phyloP scores from a whole-genome alignment of 2,113 vertebrate species.

The Drymodes brunneopygia region DNA sequence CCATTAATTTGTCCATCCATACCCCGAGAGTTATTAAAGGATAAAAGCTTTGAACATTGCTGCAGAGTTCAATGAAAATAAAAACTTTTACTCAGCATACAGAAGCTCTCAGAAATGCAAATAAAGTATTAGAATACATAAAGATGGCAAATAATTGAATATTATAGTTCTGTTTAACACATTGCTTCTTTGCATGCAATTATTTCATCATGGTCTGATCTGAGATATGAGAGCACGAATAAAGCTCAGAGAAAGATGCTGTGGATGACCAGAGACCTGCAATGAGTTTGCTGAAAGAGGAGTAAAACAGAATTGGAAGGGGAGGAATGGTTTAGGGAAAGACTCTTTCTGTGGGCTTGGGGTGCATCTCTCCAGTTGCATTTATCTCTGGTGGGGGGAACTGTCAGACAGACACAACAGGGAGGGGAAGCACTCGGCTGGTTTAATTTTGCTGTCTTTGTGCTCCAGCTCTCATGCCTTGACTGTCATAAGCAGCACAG shows the following conservation, averaged over 20 bases:
- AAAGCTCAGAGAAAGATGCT: not conserved
- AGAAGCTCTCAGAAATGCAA: conserved; percentile 10
- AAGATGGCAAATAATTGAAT: not conserved
- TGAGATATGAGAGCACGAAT: not conserved
- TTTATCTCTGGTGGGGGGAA: not conserved
- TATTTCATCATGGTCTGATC: not conserved
- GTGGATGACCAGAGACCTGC: not conserved
- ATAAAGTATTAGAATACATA: not conserved
- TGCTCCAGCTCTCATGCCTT: not conserved
- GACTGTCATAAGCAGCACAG: not conserved
- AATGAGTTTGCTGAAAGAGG: not conserved
- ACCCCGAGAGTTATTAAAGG: not conserved
- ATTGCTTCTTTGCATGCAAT: not conserved
- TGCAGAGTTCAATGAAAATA: conserved; percentile 2
- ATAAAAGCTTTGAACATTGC: not conserved
- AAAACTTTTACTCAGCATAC: not conserved
- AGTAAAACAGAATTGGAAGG: not conserved
- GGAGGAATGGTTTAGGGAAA: not conserved
- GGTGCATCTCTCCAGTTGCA: not conserved
- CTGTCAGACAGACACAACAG: not conserved
- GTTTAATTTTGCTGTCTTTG: not conserved
- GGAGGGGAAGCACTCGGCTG: not conserved
- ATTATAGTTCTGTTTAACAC: not conserved
- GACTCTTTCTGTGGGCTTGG: not conserved
- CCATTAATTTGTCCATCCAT: not conserved